Percentiles rank a stretch among this genome's conserved stretches.
Evolutionary conservation across 53 echinoderm and acorn worm species (phyloP).

Genomic region (Pentamera pediparva): DNA sequence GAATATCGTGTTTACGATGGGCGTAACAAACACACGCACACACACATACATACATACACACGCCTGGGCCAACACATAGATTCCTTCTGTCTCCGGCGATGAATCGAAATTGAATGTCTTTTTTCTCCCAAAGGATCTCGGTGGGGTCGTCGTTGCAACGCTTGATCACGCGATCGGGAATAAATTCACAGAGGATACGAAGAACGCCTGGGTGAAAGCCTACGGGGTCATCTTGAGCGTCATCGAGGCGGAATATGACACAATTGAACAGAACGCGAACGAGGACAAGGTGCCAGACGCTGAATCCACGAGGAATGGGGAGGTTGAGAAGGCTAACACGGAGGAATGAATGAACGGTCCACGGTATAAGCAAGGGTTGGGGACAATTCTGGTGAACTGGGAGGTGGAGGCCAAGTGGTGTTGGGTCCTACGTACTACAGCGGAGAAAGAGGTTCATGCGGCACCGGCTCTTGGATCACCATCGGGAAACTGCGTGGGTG

Average conservation of each 20-base stretch:
- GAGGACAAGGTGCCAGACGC: constrained; percentile 10
- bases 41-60: too few relatives aligned
- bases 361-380: too few relatives aligned
- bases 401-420: too few relatives aligned
- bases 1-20: too few relatives aligned
- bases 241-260: constrained; percentile 53
- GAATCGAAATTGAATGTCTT: not conserved
- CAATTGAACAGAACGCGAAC: constrained; percentile 37
- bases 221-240: constrained; percentile 56
- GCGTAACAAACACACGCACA: too few relatives aligned
- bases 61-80: too few relatives aligned
- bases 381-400: too few relatives aligned
- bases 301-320: constrained; percentile 12
- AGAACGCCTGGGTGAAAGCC: constrained; percentile 63
- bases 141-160: constrained; percentile 43
- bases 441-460: too few relatives aligned
- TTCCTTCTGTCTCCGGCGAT: too few relatives aligned
- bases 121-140: constrained; percentile 49
- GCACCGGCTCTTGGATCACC: too few relatives aligned
- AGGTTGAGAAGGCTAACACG: not conserved
- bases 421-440: too few relatives aligned
- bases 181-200: constrained; percentile 65
- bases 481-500: too few relatives aligned
- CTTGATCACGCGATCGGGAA: constrained; percentile 52
- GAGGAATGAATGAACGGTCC: not conserved